These are phyloP conservation scores for Cantharis nigra DNA, from an alignment of 2,888 invertebrate genomes.

Conservation along the genomic window DNA sequence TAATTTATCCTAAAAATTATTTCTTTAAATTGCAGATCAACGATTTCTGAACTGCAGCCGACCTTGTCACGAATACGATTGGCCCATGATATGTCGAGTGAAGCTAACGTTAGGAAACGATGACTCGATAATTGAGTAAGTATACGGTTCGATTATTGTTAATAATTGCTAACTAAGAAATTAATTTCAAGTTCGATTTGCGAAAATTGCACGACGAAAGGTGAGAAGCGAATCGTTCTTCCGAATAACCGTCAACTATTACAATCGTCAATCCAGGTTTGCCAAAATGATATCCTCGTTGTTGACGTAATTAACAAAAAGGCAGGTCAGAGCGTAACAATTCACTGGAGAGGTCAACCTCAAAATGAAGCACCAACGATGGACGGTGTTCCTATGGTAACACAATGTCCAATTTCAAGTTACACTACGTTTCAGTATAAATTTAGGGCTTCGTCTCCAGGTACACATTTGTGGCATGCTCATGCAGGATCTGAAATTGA, in stretches of 20 bases:
- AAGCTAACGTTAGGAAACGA: slow-evolving; percentile 76
- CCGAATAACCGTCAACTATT: background rate
- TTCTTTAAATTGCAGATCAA: slow-evolving; percentile 60
- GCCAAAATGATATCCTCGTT: slow-evolving; percentile 72
- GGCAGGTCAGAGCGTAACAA: slow-evolving; percentile 67
- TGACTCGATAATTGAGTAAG: slow-evolving; percentile 71
- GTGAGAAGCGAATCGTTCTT: background rate
- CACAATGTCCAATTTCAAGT: slow-evolving; percentile 74
- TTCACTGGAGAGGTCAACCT: slow-evolving; percentile 84
- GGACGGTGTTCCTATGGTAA: slow-evolving; percentile 79
- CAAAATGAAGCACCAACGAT: slow-evolving; percentile 69
- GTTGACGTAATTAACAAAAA: slow-evolving; percentile 75
- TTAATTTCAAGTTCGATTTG: background rate
- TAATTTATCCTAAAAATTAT: background rate
- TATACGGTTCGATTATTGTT: slow-evolving; percentile 22
- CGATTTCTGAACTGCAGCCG: slow-evolving; percentile 76
- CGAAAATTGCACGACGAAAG: slow-evolving; percentile 4
- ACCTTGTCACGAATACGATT: slow-evolving; percentile 75
- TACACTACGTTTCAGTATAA: slow-evolving; percentile 73
- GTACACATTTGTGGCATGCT: slow-evolving; percentile 76
- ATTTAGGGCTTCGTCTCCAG: slow-evolving; percentile 68
- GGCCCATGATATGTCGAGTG: slow-evolving; percentile 80
- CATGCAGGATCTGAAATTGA: slow-evolving; percentile 71
- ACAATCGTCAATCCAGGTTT: slow-evolving; percentile 53
- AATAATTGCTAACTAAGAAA: background rate